Conservation (phyloP, 2,113 vertebrate genomes). For the Platichthys stellatus region DNA sequence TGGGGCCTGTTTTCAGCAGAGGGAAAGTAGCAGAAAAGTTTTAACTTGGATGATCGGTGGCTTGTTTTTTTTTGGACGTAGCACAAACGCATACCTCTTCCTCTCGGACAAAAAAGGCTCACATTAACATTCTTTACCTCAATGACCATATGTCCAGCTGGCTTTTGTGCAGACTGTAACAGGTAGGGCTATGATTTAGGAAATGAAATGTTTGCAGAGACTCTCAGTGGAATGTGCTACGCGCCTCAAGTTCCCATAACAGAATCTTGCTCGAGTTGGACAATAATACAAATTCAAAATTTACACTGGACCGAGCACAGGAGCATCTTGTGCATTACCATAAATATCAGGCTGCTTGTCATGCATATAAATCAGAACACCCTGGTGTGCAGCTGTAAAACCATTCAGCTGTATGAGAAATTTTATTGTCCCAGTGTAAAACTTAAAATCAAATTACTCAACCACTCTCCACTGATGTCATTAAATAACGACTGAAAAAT, state of each 20-base stretch:
- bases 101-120: conserved; percentile 26
- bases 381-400: background rate
- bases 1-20: conserved; percentile 38
- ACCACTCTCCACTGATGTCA: background rate
- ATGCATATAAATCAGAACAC: background rate
- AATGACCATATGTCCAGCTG: conserved; percentile 43
- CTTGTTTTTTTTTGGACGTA: conserved; percentile 28
- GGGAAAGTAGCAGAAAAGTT: conserved; percentile 57
- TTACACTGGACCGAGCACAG: conserved; percentile 6
- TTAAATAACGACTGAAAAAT: background rate
- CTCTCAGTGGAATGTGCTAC: conserved; percentile 50
- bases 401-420: background rate
- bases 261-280: conserved; percentile 1
- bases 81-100: conserved; percentile 23
- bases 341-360: background rate
- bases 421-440: background rate
- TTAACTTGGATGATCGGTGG: conserved; percentile 5
- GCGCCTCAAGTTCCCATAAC: conserved; percentile 20
- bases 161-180: conserved; percentile 25
- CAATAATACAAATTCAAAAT: conserved; percentile 27
- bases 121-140: conserved; percentile 46
- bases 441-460: conserved; percentile 13
- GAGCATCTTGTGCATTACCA: background rate
- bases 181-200: conserved; percentile 63
- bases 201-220: conserved; percentile 67